phyloP scores from a whole-genome alignment of 1,140 invertebrate genomes.

The Nymphalis io region DNA sequence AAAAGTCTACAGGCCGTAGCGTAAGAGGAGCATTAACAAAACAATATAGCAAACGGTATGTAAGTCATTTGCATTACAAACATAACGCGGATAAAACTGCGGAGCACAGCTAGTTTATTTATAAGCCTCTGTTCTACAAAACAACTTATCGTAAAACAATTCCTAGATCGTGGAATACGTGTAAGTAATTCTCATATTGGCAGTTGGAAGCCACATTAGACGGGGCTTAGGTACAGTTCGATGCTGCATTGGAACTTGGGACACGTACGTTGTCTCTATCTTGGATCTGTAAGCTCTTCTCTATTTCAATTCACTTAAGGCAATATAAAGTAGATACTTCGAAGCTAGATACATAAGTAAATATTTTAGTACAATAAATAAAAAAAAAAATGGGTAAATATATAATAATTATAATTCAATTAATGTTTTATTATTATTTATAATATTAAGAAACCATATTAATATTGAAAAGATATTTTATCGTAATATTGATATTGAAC shows the following conservation, averaged over 20 bases:
- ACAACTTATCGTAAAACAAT: background rate
- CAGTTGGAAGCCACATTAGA: slow-evolving; percentile 16
- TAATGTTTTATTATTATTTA: no score
- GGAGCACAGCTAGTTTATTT: background rate
- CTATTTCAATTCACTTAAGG: slow-evolving; percentile 38
- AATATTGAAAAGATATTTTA: no score
- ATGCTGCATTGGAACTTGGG: slow-evolving; percentile 19
- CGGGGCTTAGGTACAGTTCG: slow-evolving; percentile 23
- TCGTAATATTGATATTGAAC: no score
- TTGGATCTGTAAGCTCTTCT: slow-evolving; percentile 18
- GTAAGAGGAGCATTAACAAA: no score
- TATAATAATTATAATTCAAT: no score
- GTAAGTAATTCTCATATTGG: slow-evolving; percentile 29
- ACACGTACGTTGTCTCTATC: slow-evolving; percentile 30
- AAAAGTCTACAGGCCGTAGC: no score
- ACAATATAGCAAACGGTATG: no score
- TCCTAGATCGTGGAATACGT: slow-evolving; percentile 8
- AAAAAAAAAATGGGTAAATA: no score
- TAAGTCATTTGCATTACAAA: no score
- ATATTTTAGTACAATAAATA: no score
- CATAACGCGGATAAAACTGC: background rate
- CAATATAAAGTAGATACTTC: slow-evolving; percentile 28
- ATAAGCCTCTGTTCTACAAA: background rate
- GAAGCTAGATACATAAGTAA: background rate
- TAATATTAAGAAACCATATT: no score